Evolutionary conservation across 2,113 vertebrate species (phyloP).

Genomic region (Pipa parva): DNA sequence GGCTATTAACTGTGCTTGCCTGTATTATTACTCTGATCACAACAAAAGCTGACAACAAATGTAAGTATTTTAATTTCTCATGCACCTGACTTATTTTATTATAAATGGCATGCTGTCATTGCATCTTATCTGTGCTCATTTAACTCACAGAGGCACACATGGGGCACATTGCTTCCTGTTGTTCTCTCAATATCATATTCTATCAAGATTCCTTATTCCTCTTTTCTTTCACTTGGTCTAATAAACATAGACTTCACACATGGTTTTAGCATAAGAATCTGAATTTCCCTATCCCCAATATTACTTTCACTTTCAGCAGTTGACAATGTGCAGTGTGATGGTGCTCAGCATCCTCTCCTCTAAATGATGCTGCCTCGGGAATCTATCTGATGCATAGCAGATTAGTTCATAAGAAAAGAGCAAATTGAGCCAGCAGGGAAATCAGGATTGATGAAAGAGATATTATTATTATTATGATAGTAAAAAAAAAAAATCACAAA

Average conservation of each 20-base stretch:
- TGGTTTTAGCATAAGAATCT: too few relatives aligned
- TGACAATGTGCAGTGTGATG: slow-evolving; percentile 43
- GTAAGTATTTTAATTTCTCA: slow-evolving; percentile 60
- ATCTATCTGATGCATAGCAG: slow-evolving; percentile 36
- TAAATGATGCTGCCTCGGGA: slow-evolving; percentile 47
- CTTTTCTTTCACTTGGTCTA: too few relatives aligned
- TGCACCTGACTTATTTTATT: neutral
- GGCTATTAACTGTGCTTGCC: slow-evolving; percentile 54
- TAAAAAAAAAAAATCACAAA: too few relatives aligned
- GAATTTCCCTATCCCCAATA: too few relatives aligned
- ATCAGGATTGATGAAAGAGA: neutral
- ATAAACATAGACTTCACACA: too few relatives aligned
- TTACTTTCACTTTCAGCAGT: slow-evolving; percentile 51
- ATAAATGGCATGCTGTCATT: neutral
- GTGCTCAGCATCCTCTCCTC: slow-evolving; percentile 43
- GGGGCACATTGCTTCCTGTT: too few relatives aligned
- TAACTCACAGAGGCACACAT: too few relatives aligned
- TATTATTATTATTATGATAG: too few relatives aligned
- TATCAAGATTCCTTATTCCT: too few relatives aligned
- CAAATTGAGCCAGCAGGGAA: slow-evolving; percentile 38
- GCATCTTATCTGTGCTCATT: too few relatives aligned
- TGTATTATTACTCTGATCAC: slow-evolving; percentile 51
- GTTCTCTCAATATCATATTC: too few relatives aligned
- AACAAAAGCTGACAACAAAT: slow-evolving; percentile 53
- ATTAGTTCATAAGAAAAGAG: slow-evolving; percentile 44